phyloP scores from a whole-genome alignment of 2,797 vertebrate species.

The Calcarius lapponicus region DNA sequence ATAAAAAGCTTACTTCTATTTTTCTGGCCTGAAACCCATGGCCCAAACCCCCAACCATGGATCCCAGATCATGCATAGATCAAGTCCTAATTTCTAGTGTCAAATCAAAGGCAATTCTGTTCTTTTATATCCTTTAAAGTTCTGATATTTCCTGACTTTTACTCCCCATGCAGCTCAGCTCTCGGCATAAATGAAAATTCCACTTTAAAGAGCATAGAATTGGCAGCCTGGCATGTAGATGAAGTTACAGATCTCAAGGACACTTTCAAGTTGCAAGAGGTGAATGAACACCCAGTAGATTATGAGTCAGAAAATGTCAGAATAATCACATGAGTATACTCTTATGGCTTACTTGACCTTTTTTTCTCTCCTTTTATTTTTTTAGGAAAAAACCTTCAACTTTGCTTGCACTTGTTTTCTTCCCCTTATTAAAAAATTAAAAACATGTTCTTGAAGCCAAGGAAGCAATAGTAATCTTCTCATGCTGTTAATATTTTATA shows the following conservation, averaged over 20 bases:
- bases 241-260: conserved; percentile 41
- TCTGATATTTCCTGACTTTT: not conserved
- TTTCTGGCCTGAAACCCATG: not conserved
- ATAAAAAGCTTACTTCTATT: not conserved
- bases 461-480: not conserved
- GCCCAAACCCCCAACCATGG: not conserved
- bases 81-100: not conserved
- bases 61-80: not conserved
- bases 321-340: not conserved
- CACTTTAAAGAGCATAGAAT: conserved; percentile 20
- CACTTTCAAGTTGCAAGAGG: conserved; percentile 10
- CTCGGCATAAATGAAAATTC: conserved; percentile 17
- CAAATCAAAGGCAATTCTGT: conserved; percentile 11
- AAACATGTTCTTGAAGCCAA: not conserved
- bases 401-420: not conserved
- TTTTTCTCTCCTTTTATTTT: not conserved
- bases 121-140: conserved; percentile 23
- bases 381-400: not conserved
- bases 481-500: not conserved
- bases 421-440: not conserved
- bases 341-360: not conserved
- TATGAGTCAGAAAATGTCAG: conserved; percentile 12
- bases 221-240: not conserved
- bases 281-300: not conserved
- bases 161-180: not conserved